Evolutionary conservation across 2,888 invertebrate genomes (phyloP).

Genomic region (Muscina levida): DNA sequence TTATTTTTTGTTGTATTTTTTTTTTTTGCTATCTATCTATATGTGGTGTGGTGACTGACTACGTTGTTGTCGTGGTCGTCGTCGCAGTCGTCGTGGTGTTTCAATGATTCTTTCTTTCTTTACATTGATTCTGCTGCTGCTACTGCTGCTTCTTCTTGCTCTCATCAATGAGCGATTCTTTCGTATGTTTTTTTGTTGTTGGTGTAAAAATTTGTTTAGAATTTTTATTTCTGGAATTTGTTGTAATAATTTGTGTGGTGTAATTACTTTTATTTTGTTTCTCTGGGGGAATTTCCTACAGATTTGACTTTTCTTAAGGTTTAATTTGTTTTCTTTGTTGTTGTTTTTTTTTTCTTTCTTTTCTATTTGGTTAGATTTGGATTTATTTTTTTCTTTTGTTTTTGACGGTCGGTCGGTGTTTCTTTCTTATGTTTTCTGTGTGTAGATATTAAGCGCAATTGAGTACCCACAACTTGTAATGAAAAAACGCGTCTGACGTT

Average conservation of each 20-base stretch:
- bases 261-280: neutral
- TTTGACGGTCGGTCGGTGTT: constrained; percentile 40
- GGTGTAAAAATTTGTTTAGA: too few relatives aligned
- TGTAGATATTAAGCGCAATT: constrained; percentile 65
- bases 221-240: too few relatives aligned
- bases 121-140: too few relatives aligned
- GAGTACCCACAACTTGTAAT: constrained; percentile 67
- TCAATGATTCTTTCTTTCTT: too few relatives aligned
- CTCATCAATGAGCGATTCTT: too few relatives aligned
- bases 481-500: constrained; percentile 67
- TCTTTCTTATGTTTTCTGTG: constrained; percentile 27
- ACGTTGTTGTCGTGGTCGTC: neutral
- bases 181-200: too few relatives aligned
- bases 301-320: neutral
- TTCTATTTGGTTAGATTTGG: constrained; percentile 9
- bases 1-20: too few relatives aligned
- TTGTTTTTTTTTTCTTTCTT: constrained; percentile 43
- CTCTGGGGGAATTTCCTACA: neutral
- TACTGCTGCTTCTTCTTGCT: too few relatives aligned
- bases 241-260: neutral
- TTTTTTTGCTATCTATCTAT: constrained; percentile 22
- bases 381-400: constrained; percentile 39
- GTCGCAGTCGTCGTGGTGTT: neutral
- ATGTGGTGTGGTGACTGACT: neutral
- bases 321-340: constrained; percentile 15